Percentiles rank a stretch among this genome's conserved stretches.
Conservation (phyloP, 92 coral and sea anemone genomes). For the Epizoanthus illoricatus region DNA sequence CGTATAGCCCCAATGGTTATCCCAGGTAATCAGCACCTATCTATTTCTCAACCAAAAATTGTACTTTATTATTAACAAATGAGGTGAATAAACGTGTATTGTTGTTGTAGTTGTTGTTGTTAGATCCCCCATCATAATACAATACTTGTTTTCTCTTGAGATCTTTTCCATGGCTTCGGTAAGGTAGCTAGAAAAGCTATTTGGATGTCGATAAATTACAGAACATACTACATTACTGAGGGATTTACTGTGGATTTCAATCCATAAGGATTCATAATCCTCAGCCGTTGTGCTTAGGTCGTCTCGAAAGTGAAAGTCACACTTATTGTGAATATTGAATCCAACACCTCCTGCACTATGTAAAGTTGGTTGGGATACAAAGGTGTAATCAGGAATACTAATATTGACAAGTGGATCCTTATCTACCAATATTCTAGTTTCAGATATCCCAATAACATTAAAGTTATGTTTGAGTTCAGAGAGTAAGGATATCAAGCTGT, state of each 20-base stretch:
- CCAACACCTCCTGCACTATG: constrained; percentile 61
- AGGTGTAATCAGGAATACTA: constrained; percentile 42
- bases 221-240: constrained; percentile 27
- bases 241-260: constrained; percentile 33
- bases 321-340: constrained; percentile 37
- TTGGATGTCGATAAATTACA: constrained; percentile 14
- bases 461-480: constrained; percentile 40
- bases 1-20: too few species aligned
- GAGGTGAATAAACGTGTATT: too few species aligned
- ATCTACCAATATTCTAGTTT: constrained; percentile 28
- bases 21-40: too few species aligned
- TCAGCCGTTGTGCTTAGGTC: constrained; percentile 42
- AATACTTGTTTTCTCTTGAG: constrained; percentile 42
- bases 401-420: constrained; percentile 32
- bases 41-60: too few species aligned
- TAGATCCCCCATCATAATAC: constrained; percentile 39
- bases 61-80: too few species aligned
- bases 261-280: constrained; percentile 42
- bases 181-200: constrained; percentile 23
- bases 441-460: constrained; percentile 44
- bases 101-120: too few species aligned
- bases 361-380: constrained; percentile 48
- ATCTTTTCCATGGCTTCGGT: constrained; percentile 37
- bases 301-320: constrained; percentile 39
- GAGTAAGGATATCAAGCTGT: constrained; percentile 18